Percentiles rank a stretch among this genome's conserved stretches.
Conservation (phyloP, 2,888 invertebrate species). For the Pyrrhia umbra region DNA sequence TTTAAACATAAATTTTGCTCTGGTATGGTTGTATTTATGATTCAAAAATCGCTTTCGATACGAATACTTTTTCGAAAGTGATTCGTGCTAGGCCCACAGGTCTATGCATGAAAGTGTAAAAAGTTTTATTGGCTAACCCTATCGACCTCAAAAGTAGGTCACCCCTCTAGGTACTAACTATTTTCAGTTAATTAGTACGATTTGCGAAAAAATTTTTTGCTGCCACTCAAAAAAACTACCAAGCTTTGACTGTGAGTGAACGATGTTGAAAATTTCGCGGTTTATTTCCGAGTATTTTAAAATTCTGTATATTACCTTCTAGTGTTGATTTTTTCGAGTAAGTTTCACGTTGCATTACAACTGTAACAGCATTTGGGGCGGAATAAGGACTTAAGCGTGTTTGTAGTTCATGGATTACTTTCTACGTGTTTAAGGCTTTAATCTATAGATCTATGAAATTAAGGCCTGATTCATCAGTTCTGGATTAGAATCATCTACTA, state of each 20-base stretch:
- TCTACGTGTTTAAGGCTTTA: no score
- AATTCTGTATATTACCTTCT: conserved; percentile 33
- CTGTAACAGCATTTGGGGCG: conserved; percentile 9
- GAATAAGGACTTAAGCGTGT: conserved; percentile 22
- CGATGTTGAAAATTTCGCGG: conserved; percentile 42
- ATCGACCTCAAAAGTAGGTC: conserved; percentile 54
- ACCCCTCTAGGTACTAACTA: conserved; percentile 69
- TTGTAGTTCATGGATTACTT: conserved; percentile 4
- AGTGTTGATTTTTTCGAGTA: conserved; percentile 20
- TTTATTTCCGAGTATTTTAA: conserved; percentile 54
- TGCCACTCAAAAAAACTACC: conserved; percentile 48
- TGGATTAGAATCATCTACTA: no score
- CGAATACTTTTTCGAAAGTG: no score
- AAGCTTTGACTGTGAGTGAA: conserved; percentile 51
- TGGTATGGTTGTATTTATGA: no score
- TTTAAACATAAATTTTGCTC: no score
- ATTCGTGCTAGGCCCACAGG: no score
- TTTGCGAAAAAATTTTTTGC: conserved; percentile 51
- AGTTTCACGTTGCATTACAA: conserved; percentile 30
- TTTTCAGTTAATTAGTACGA: conserved; percentile 80
- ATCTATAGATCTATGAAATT: background rate
- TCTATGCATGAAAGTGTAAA: background rate
- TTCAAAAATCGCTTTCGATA: no score
- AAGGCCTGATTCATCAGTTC: background rate
- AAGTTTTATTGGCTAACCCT: conserved; percentile 40